Percentiles rank a stretch among this genome's conserved stretches.
phyloP scores from a whole-genome alignment of 2,113 vertebrate genomes.

The Noturus placidus region DNA sequence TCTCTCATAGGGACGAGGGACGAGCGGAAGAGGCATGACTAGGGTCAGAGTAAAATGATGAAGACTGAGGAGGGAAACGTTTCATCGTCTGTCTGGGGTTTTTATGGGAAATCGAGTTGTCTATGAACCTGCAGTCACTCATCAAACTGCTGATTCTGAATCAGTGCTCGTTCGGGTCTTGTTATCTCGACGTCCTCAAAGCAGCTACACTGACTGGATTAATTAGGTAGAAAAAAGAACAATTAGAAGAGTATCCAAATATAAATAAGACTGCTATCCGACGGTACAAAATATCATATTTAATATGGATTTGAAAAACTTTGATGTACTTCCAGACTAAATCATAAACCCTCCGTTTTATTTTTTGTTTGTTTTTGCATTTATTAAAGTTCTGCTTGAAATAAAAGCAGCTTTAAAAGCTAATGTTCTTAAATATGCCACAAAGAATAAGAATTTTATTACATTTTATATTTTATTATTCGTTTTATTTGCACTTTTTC shows the following conservation, averaged over 20 bases:
- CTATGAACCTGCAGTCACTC: not conserved
- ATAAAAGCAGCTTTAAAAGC: not conserved
- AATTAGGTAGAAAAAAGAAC: not conserved
- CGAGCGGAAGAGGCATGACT: not conserved
- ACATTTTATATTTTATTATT: not conserved
- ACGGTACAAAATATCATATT: not conserved
- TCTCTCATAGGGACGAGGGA: not conserved
- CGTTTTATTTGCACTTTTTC: not conserved
- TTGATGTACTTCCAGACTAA: not conserved
- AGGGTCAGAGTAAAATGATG: not conserved
- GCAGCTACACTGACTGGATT: not conserved
- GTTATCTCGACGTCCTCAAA: not conserved
- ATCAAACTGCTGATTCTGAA: not conserved
- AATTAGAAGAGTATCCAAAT: not conserved
- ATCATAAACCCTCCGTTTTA: not conserved
- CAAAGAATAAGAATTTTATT: not conserved
- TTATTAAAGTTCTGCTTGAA: not conserved
- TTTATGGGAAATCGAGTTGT: not conserved
- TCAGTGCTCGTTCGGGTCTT: not conserved
- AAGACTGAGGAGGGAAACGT: not conserved
- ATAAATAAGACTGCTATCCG: not conserved
- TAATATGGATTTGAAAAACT: not conserved
- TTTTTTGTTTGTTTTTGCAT: not conserved
- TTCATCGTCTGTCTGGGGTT: not conserved
- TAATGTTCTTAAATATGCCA: not conserved